Evolutionary conservation across 2,113 vertebrate genomes (phyloP).

Genomic region (Menura novaehollandiae): DNA sequence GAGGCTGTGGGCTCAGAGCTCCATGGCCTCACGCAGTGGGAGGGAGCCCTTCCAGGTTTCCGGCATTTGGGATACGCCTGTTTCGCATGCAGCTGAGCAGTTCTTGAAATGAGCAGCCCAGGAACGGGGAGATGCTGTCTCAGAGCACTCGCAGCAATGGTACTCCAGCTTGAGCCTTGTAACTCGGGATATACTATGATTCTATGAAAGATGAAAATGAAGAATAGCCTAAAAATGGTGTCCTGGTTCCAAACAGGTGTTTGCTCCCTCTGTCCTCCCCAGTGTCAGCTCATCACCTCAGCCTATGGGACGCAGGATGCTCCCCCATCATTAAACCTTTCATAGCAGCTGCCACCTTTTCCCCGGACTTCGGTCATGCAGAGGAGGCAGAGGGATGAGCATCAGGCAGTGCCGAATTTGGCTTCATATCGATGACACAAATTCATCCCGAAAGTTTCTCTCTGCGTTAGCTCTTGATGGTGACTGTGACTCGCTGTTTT

Average conservation of each 20-base stretch:
- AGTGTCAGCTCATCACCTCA: not conserved
- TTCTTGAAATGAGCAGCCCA: not conserved
- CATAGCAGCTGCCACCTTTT: not conserved
- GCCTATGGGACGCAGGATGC: rapidly evolving
- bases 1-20: not conserved
- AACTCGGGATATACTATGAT: not conserved
- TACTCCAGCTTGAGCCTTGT: not conserved
- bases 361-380: rapidly evolving
- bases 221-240: not conserved
- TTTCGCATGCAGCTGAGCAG: rapidly evolving
- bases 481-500: not conserved
- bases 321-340: not conserved
- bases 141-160: rapidly evolving
- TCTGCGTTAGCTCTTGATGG: not conserved
- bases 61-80: not conserved
- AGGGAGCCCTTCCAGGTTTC: not conserved
- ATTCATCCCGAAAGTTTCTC: not conserved
- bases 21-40: rapidly evolving
- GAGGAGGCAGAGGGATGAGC: not conserved
- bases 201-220: not conserved
- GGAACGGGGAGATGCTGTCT: not conserved
- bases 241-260: not conserved
- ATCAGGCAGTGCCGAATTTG: not conserved
- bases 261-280: not conserved
- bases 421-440: not conserved